Base-by-base conservation (phyloP, 2,888 invertebrate species). In the Philaethria dido region DNA sequence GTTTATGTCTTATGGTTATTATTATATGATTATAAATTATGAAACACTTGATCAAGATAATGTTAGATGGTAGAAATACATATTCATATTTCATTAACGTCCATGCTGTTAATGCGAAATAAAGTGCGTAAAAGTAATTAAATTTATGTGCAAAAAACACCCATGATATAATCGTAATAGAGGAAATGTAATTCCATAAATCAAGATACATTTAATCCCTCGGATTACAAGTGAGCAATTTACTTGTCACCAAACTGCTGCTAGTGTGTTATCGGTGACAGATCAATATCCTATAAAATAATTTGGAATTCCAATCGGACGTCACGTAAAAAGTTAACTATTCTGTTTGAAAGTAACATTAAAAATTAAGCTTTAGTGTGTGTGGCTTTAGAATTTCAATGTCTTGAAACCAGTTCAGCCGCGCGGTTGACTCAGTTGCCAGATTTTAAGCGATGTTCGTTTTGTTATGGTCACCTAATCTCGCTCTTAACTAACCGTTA, bases 401-500 rank as follows among this genome's bases (percentile, higher is more conserved):
- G 42, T 57, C 48, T 59, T 52, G 20, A 16, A n/a, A 25, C 9
- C 57, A 33, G 22, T 55, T 29, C 65, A 44, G 57, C 50, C 25
- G 62, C 45, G 66, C 45, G 64, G 63, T 59, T 65, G 64, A 57
- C 63, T 70, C 65, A 55, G 69, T 66, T 63, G 63, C 64, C 62
- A 63, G 50, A 47, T 50, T 66, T 62, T 69, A 68, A 47, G 64
- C 68, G 69, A 84, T 87, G 81, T 78, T 87, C 87, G 87, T 89
- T 91, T 91, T 90, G 89, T 89, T 81, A 81, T 87, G 84, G 85
- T 86, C 87, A 86, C 80, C 81, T 88, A 86, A 91, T 89, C 87
- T 83, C 80, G 85, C 82, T 87, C 87, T 92, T 88, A 91, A 86
- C 89, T 92, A 91, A 92, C 89, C 90, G 89, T 89, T 91, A 88